Base-by-base conservation (phyloP, 2,797 vertebrate genomes). In the Gambelia wislizenii region DNA sequence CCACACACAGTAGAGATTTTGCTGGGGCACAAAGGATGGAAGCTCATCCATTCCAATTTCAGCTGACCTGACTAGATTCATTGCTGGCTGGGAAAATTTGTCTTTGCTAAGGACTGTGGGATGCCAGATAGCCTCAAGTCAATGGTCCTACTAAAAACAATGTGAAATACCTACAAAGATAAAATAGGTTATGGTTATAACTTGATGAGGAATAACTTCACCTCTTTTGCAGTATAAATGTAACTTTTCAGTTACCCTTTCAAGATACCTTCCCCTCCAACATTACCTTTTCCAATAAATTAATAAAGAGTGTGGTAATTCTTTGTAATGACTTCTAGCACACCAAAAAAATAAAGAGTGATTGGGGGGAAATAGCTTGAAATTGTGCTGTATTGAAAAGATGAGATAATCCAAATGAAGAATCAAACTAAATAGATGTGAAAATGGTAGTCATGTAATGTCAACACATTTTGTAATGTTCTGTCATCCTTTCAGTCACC, bases 401-500 rank as follows among this genome's bases (percentile, higher is more conserved):
- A 70, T 10, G 44, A 84, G 83, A 10, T 47, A 39, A 78, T 85
- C 27, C 64, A 67, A 80, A 74, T 85, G 27, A 81, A 85, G 33
- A 25, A 72, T 39, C 85, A 42, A 89, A n/a, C 18, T 52, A 47
- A 75, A 86, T 56, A 56, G 20, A 39, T 49, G 33, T 7, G 3
- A 90, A 25, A 67, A 64, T 67, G 5, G 10, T 52, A 36, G 74
- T 76, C 75, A 42, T 75, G n/a, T 85, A 72, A 80, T 77, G 30
- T 78, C 70, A 86, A 85, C 33, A 42, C 61, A 77, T 83, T 61
- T 67, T 85, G 56, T 49, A 82, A 61, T 59, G 9, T 70, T 85
- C 69, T 33, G n/a, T 52, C 42, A 49, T 49, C 42, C 27, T 81
- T 70, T 61, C 77, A 9, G 6, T 44, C 67, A 78, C 59, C 16